Evolutionary conservation across 2,797 vertebrate genomes (phyloP), one percentile per base, ranked within the genome.

Genomic region (Pangasius sanitwongsei): DNA sequence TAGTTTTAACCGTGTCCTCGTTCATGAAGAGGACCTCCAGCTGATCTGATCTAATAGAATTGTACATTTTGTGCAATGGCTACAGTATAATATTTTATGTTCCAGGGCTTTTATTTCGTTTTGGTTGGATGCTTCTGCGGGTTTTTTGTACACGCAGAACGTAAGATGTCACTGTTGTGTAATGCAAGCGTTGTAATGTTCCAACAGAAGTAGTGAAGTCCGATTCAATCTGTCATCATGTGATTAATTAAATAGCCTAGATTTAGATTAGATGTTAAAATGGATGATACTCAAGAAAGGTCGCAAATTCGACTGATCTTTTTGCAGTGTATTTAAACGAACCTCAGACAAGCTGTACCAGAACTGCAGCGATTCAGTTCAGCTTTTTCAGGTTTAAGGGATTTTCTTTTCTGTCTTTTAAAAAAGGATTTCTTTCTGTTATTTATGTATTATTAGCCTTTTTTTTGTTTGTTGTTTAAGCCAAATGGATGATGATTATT

Each of bases 331-430:
- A 20, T 86, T 48, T n/a, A 72, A 87, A 63, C 28, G 15, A 83
- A 74, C 85, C 37, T 92, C 88, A 85, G 92, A 92, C 91, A 86
- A 92, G 74, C 90, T 92, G 92, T 91, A 88, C 82, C 65, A 44
- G 41, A 25, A 83, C 78, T 85, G 80, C 90, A 86, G 85, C 31
- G 53, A 89, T 89, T 31, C 83, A 83, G 84, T 86, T 86, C 92
- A 48, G 89, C 91, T 69, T 77, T 82, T 87, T 87, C 44, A 86
- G 50, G 69, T 57, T 87, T 88, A 83, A 23, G 89, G 82, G 83
- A 90, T 86, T 34, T 31, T 80, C 92, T 91, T 93, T 86, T 91
- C 82, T 41, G 41, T 41, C 41, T 41, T 85, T 31, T 57, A 77
- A 74, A 65, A 44, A 55, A 44, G 18, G 16, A 80, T 53, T 37